Conservation (phyloP, 2,797 vertebrate genomes). For the Danio aesculapii region DNA sequence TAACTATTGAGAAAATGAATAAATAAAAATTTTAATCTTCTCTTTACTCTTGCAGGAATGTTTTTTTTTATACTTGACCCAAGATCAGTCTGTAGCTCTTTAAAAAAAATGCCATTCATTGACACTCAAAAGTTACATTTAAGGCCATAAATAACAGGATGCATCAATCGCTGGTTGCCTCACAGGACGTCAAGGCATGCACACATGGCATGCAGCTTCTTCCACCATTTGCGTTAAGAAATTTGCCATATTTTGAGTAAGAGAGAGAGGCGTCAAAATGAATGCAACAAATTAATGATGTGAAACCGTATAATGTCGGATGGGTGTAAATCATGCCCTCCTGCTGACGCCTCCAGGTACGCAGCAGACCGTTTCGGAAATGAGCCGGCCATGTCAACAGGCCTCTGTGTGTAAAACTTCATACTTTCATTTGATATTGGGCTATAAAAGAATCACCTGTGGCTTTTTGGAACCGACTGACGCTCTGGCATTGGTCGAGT, state of each 20-base stretch:
- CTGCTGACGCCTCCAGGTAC: constrained; percentile 69
- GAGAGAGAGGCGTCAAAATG: constrained; percentile 57
- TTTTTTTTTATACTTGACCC: background rate
- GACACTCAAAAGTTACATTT: constrained; percentile 51
- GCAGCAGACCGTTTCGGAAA: constrained; percentile 73
- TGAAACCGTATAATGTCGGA: constrained; percentile 64
- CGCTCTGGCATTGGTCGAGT: constrained; percentile 72
- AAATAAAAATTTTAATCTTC: too few species aligned
- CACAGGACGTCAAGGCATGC: constrained; percentile 49
- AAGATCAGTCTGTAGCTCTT: constrained; percentile 8
- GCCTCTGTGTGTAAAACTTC: constrained; percentile 70
- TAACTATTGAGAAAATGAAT: background rate
- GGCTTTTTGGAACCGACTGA: constrained; percentile 69
- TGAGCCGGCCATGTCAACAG: constrained; percentile 72
- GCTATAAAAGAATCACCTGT: constrained; percentile 80
- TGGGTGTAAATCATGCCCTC: constrained; percentile 70
- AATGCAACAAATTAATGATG: constrained; percentile 64
- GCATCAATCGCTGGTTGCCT: constrained; percentile 47
- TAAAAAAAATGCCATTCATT: constrained; percentile 25
- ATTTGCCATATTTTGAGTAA: constrained; percentile 63
- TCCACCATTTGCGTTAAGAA: constrained; percentile 51
- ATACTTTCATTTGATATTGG: constrained; percentile 69
- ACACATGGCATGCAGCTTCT: constrained; percentile 46
- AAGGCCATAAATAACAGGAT: constrained; percentile 58
- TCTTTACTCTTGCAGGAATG: too few species aligned